These are phyloP conservation scores for Campoplex capitator DNA, from an alignment of 2,888 invertebrate genomes.

Conservation along the genomic window DNA sequence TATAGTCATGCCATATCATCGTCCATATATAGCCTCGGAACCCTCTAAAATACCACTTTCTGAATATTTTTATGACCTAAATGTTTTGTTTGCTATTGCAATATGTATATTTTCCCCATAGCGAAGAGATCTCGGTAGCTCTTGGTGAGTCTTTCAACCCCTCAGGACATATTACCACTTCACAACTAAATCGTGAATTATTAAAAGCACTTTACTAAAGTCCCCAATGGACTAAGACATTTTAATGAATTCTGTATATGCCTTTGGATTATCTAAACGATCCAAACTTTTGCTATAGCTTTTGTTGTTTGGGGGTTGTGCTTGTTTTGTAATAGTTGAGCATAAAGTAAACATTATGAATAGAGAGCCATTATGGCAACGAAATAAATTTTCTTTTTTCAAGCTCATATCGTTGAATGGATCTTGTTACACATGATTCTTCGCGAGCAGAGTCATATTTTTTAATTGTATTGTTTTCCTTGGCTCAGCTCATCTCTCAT, in stretches of 20 bases:
- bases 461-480: not conserved
- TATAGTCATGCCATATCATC: conserved; percentile 20
- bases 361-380: not conserved
- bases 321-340: not conserved
- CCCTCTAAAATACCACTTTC: not conserved
- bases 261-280: not conserved
- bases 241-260: conserved; percentile 10
- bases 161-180: conserved; percentile 16
- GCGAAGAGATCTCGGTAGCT: not conserved
- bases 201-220: not conserved
- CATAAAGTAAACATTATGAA: not conserved
- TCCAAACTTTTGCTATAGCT: not conserved
- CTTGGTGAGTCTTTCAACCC: not conserved
- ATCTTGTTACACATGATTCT: not conserved
- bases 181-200: conserved; percentile 24
- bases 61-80: conserved; percentile 19
- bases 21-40: not conserved
- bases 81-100: conserved; percentile 6
- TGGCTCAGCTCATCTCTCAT: not conserved
- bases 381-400: not conserved
- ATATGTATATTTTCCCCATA: not conserved
- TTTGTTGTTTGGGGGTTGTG: not conserved
- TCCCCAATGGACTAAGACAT: not conserved
- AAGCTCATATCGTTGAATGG: not conserved
- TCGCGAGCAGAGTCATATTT: not conserved